Evolutionary conservation across 2,888 invertebrate genomes (phyloP), one percentile per base, ranked within the genome.

Genomic region (Panopea generosa): DNA sequence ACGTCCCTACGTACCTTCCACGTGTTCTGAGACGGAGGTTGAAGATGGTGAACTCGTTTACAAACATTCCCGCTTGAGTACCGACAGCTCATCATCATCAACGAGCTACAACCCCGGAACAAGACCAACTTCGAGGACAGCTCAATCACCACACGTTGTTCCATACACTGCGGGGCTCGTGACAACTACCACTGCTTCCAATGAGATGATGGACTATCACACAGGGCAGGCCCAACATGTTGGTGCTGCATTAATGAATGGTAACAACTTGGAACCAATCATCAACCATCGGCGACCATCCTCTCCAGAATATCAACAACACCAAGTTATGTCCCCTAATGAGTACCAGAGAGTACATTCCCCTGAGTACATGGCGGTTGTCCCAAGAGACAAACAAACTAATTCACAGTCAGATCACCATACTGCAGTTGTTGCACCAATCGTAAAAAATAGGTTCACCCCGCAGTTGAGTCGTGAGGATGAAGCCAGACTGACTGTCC

Each of bases 1-100:
- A 78, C 85, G 91, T 63, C 91, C 91, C 26, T 90, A 90, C 73
- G 85, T 87, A 59, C 87, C 89, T 55, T 68, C 75, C 33, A 72
- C 50, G 43, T 75, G 61, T 68, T 62, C 69, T n/a, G 77, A 78
- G 47, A 56, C 57, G 26, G 70, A 73, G 33, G 55, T 43, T 29
- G 83, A 74, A 18, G 70, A 59, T 20, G 66, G 68, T 6, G 79
- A 81, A 45, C 65, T 65, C 56, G 67, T 62, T 29, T 69, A 79
- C 62, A 84, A 84, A 76, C 76, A 83, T 77, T 76, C 77, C 69
- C 81, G 82, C 38, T 60, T 75, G 29, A 77, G 77, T 50, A 81
- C 81, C 2, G 75, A 81, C 50, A 80, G 80, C 59, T 66, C 71
- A 47, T 73, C 80, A 45, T 80, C 80, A 45, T 63, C 69, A 18